Evolutionary conservation across 2,888 invertebrate species (phyloP), one percentile per base, ranked within the genome.

Genomic region (Scaeva pyrastri): DNA sequence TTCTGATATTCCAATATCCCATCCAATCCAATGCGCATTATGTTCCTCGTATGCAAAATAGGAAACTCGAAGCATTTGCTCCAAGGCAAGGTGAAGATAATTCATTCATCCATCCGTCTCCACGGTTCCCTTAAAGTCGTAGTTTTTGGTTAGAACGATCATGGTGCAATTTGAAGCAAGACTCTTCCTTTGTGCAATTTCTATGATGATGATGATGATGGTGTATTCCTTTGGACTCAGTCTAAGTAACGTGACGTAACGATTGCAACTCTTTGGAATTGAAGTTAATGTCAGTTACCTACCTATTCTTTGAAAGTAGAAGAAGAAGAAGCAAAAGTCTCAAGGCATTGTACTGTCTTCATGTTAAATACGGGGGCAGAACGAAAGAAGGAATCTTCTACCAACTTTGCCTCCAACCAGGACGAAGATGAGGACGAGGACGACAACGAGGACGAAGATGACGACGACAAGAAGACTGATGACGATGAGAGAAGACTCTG

Each of bases 51-150:
- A 66, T 66, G 26, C 26, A 43, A 45, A 45, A 39, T 50, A 66
- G 58, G 10, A 50, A 16, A 39, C 23, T 23, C 14, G 14, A 39
- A 45, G 45, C 45, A 58, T 74, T 79, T 66, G 72, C 66, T 81
- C 45, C 72, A 85, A 85, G 81, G 72, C 72, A 85, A 85, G 81
- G 72, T 68, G 60, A 81, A 76, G 62, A 73, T 76, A 81, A 81
- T 81, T 81, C 62, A 85, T 72, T 76, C n/a, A n/a, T 76, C 72
- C 76, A 72, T 66, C 72, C 55, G n/a, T n/a, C n/a, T n/a, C 70
- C 43, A 52, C 80, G 31, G 45, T 14, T 75, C 50, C 64, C 39
- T 14, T 41, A 5, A 10, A 31, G 31, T 31, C 10, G 6, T 43
- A n/a, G 16, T 23, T 6, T 10, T 36, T 21, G 6, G n/a, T 31